These are phyloP conservation scores for Euzophera pinguis DNA, from an alignment of 2,888 invertebrate genomes.

Conservation along the genomic window DNA sequence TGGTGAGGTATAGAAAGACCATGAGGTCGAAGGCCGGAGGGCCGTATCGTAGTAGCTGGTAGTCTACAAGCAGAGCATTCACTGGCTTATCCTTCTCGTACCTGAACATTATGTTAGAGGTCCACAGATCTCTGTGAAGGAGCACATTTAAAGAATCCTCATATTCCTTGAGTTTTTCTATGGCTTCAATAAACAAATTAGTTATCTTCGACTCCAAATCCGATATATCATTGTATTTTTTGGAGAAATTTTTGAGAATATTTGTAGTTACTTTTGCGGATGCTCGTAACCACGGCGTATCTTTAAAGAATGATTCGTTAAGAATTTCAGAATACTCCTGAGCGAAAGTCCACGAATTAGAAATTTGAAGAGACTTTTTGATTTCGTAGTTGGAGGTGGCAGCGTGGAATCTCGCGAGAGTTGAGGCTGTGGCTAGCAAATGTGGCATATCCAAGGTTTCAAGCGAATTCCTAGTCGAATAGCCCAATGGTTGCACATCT, in stretches of 20 bases:
- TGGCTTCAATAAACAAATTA: slow-evolving; percentile 38
- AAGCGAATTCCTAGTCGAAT: slow-evolving; percentile 29
- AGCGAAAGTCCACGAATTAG: slow-evolving; percentile 33
- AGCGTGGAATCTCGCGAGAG: slow-evolving; percentile 61
- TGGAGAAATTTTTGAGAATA: slow-evolving; percentile 45
- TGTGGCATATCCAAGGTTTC: slow-evolving; percentile 46
- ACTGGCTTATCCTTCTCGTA: slow-evolving; percentile 41
- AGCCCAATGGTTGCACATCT: slow-evolving; percentile 49
- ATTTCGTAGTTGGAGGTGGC: slow-evolving; percentile 51
- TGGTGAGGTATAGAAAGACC: slow-evolving; percentile 47
- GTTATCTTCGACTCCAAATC: slow-evolving; percentile 38
- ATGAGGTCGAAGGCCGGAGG: slow-evolving; percentile 63
- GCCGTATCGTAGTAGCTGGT: slow-evolving; percentile 54
- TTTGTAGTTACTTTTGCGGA: slow-evolving; percentile 48
- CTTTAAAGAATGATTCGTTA: slow-evolving; percentile 41
- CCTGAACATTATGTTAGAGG: slow-evolving; percentile 61
- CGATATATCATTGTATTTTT: slow-evolving; percentile 29
- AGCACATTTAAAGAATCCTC: slow-evolving; percentile 50
- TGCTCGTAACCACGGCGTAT: slow-evolving; percentile 47
- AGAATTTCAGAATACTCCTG: slow-evolving; percentile 38
- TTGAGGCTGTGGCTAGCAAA: slow-evolving; percentile 29
- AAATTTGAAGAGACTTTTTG: slow-evolving; percentile 24
- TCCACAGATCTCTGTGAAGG: slow-evolving; percentile 63
- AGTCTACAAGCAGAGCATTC: slow-evolving; percentile 55
- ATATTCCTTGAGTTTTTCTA: slow-evolving; percentile 39